A percentile compares a stretch with the other conserved stretches of the same genome.
Conservation (phyloP, 2,113 vertebrate genomes). For the Spheniscus mendiculus region DNA sequence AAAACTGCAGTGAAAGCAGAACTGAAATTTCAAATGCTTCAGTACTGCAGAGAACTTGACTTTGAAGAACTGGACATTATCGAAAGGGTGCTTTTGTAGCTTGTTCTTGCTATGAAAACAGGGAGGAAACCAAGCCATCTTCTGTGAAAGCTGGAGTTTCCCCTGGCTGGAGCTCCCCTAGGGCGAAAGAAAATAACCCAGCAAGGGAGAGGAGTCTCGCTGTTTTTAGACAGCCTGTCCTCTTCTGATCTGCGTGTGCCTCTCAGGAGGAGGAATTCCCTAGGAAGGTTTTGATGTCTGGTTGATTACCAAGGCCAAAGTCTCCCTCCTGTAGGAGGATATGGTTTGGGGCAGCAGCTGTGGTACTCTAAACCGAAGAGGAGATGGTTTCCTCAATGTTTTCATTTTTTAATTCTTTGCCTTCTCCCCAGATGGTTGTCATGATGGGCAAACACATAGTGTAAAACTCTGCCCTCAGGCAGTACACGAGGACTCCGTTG, state of each 20-base stretch:
- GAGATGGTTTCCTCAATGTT: background rate
- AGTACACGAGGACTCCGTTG: background rate
- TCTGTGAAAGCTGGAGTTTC: conserved; percentile 1
- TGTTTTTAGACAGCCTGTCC: conserved; percentile 50
- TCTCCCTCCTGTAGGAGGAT: background rate
- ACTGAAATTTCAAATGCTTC: background rate
- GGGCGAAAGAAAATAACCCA: conserved; percentile 34
- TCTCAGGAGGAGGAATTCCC: conserved; percentile 46
- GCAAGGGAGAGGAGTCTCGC: background rate
- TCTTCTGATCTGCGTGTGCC: background rate
- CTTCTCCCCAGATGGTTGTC: background rate
- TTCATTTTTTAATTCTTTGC: background rate
- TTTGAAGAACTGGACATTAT: background rate
- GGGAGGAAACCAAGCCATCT: conserved; percentile 32
- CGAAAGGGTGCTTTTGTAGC: background rate
- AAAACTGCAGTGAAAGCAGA: background rate
- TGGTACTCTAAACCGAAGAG: background rate
- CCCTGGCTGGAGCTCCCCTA: conserved; percentile 10
- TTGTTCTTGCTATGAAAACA: conserved; percentile 22
- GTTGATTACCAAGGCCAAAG: background rate
- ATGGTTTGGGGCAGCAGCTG: background rate
- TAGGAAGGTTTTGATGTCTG: conserved; percentile 5
- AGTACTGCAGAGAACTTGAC: background rate
- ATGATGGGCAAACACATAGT: background rate
- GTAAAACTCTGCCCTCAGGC: background rate